Evolutionary conservation across 2,797 vertebrate species (phyloP), one percentile per base, ranked within the genome.

Genomic region (Mormyrops boulengeri): DNA sequence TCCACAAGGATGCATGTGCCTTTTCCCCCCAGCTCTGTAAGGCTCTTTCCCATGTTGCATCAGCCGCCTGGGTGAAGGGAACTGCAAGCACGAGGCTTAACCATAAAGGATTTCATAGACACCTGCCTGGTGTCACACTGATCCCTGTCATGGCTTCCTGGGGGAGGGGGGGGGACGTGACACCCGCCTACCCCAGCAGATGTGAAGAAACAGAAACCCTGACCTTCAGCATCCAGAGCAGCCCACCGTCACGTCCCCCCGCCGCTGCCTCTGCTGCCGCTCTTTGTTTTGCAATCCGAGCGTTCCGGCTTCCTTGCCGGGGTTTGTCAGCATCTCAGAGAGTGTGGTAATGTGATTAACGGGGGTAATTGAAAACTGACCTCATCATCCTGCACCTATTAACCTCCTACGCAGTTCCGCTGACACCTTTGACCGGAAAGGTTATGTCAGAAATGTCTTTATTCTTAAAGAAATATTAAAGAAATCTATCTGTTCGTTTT

Each of bases 71-170:
- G 17, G 3, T 17, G 86, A 47, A 88, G 90, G 91, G 89, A 93
- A 90, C 77, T 49, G 69, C 62, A 85, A 82, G 88, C 87, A 22
- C 90, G 88, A 91, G 92, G 91, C 88, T 93, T 91, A 90, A 90
- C 89, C 85, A 89, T 88, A 87, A 89, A 90, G 88, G 88, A 92
- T 92, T 53, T 11, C 22, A 94, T 90, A 94, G 93, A 95, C 96
- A 96, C 95, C 95, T 96, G 96, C 93, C 93, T 55, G 90, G 93
- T 94, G 93, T 92, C 91, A 80, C 87, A 91, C 91, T 93, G 92
- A 92, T 94, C 93, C 92, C 91, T 69, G 57, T 19, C 34, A 38
- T n/a, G 38, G n/a, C 22, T 30, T 30, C 12, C 66, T 73, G 66
- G 11, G 12, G 73, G 3, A 8, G 53, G 22, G 91, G 41, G 22